A percentile compares a stretch with the other conserved stretches of the same genome.
Evolutionary conservation across 2,888 invertebrate genomes (phyloP).

Genomic region (Melitaea athalia): DNA sequence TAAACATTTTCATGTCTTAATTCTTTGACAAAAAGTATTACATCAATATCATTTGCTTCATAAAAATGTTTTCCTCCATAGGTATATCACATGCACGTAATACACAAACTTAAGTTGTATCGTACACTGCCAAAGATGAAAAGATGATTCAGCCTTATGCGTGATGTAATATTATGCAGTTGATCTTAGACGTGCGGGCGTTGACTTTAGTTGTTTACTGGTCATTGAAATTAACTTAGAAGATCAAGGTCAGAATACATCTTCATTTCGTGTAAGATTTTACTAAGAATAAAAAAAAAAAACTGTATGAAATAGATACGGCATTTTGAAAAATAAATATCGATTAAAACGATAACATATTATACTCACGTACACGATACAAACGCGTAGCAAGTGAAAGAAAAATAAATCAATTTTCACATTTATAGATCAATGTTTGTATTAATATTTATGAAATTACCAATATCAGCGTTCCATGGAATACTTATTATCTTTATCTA

Average conservation of each 20-base stretch:
- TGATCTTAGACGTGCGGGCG: constrained; percentile 23
- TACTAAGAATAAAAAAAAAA: not conserved
- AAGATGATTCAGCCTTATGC: constrained; percentile 22
- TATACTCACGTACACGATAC: no score
- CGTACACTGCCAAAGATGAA: constrained; percentile 16
- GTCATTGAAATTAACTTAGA: constrained; percentile 24
- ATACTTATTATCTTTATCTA: no score
- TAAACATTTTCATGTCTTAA: no score
- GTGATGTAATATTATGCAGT: constrained; percentile 25
- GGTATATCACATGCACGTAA: not conserved
- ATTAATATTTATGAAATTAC: no score
- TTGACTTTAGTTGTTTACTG: constrained; percentile 3
- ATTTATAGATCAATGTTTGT: no score
- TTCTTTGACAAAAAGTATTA: no score
- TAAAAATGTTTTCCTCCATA: no score
- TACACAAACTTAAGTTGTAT: constrained; percentile 22
- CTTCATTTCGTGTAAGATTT: constrained; percentile 25
- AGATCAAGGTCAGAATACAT: constrained; percentile 38
- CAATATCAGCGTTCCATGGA: no score
- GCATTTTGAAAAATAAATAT: constrained; percentile 3
- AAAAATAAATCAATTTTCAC: no score
- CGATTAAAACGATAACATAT: no score
- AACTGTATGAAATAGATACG: constrained; percentile 4
- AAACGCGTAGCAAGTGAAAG: no score
- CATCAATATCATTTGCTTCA: no score